A percentile compares a stretch with the other conserved stretches of the same genome.
Evolutionary conservation across 1,140 invertebrate species (phyloP).

Genomic region (Halyomorpha halys): DNA sequence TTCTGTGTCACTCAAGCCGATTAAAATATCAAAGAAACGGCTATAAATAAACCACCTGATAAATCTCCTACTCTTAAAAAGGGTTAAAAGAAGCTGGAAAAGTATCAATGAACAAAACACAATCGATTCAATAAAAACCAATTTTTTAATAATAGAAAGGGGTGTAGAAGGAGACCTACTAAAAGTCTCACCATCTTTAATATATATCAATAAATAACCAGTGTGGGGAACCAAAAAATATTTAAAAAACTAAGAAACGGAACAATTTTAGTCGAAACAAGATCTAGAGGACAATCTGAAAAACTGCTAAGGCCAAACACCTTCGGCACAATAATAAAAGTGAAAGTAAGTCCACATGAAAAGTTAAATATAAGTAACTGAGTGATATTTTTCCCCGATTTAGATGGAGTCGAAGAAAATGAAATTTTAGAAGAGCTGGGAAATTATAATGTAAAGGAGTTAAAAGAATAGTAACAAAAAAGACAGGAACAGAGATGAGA

Average conservation of each 20-base stretch:
- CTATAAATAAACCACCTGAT: background rate
- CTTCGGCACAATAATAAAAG: background rate
- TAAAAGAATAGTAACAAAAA: background rate
- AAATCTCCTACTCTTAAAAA: background rate
- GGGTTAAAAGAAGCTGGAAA: background rate
- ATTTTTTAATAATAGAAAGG: conserved; percentile 1
- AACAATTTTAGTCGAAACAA: background rate
- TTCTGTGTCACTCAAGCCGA: no score
- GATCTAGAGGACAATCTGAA: background rate
- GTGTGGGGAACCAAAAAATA: background rate
- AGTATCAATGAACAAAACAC: background rate
- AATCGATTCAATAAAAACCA: background rate
- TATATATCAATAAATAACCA: background rate
- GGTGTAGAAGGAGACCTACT: background rate
- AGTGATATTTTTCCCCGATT: background rate
- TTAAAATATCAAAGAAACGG: no score
- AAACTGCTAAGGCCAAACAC: background rate
- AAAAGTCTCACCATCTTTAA: background rate
- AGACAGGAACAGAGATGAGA: background rate
- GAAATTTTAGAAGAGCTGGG: background rate
- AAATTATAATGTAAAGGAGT: background rate
- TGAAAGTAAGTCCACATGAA: background rate
- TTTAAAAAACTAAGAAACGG: background rate
- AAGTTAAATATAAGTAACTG: no score
- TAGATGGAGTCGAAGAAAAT: background rate